These are phyloP conservation scores for Crotophaga sulcirostris DNA, from an alignment of 2,113 vertebrate genomes.

Conservation along the genomic window DNA sequence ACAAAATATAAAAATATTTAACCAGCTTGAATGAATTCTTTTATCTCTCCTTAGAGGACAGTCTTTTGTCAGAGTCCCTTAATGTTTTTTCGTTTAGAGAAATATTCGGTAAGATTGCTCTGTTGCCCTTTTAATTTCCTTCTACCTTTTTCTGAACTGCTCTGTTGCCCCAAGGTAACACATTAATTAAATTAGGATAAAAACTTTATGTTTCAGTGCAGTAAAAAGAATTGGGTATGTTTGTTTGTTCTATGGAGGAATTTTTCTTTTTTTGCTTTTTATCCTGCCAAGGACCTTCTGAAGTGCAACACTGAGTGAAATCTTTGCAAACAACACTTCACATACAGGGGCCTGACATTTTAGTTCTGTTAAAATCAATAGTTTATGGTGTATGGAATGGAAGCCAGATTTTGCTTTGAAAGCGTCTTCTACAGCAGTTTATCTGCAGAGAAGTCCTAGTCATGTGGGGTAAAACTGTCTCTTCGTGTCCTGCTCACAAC, in stretches of 20 bases:
- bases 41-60: slow-evolving; percentile 42
- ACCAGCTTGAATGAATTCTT: slow-evolving; percentile 52
- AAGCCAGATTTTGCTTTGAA: neutral
- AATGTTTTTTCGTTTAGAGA: slow-evolving; percentile 37
- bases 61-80: slow-evolving; percentile 15
- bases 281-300: neutral
- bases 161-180: slow-evolving; percentile 58
- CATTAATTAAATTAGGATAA: slow-evolving; percentile 64
- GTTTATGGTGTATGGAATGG: neutral
- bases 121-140: slow-evolving; percentile 72
- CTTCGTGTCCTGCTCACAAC: neutral
- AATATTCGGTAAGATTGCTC: slow-evolving; percentile 45
- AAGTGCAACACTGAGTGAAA: neutral
- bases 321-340: neutral
- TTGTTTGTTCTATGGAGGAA: slow-evolving; percentile 42
- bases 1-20: slow-evolving; percentile 33
- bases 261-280: slow-evolving; percentile 10
- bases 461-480: neutral
- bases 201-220: slow-evolving; percentile 44
- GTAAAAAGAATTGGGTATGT: slow-evolving; percentile 36
- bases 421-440: neutral
- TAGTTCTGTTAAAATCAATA: neutral
- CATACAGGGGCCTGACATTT: neutral
- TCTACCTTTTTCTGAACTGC: slow-evolving; percentile 61
- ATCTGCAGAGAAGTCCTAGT: neutral